Base-by-base conservation (phyloP, 2,113 vertebrate species). In the Toxotes chatareus region DNA sequence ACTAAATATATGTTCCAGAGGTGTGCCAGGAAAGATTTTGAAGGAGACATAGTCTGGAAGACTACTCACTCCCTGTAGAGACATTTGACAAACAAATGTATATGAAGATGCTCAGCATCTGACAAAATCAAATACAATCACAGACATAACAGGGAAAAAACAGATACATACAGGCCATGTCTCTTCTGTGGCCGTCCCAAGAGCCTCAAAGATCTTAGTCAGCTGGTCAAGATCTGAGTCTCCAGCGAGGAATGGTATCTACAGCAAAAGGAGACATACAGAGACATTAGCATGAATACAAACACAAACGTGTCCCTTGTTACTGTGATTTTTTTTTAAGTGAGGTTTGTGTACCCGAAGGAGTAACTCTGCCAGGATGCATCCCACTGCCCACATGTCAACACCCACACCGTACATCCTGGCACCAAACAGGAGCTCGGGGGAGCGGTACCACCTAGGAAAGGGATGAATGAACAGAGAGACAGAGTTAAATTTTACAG, bases 311-410 rank as follows among this genome's bases (percentile, higher is more conserved):
- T 6, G 7, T 46, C 16, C 21, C 8, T 4, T 19, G 3, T 36
- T 11, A 49, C 8, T 59, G 3, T 32, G 5, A 19, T 73, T 31
- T 44, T 7, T 80, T 19, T 38, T 60, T 84, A 81, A 55, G 55
- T 64, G 40, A 60, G 23, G 27, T 74, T 78, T 82, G 57, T 57
- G 3, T 94, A 99, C 98, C 94, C 98, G 93, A 38, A 99, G 96
- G 4, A 99, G 96, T 62, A 99, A 88, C 85, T 99, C 98, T 63
- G 98, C 97, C 89, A 99, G 93, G 91, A 99, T 99, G 91, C 98
- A 99, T 73, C 98, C 98, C 64, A 99, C 97, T 82, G 98, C 98
- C 98, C 98, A 99, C 97, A 99, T 99, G 91, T 99, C 98, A 2
- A 99, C 98, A 51, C 98, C 97, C 14, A 99, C 97, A 34, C 98